A percentile compares a stretch with the other conserved stretches of the same genome.
phyloP scores from a whole-genome alignment of 2,888 invertebrate genomes.

The Hirtodrosophila alboralis region DNA sequence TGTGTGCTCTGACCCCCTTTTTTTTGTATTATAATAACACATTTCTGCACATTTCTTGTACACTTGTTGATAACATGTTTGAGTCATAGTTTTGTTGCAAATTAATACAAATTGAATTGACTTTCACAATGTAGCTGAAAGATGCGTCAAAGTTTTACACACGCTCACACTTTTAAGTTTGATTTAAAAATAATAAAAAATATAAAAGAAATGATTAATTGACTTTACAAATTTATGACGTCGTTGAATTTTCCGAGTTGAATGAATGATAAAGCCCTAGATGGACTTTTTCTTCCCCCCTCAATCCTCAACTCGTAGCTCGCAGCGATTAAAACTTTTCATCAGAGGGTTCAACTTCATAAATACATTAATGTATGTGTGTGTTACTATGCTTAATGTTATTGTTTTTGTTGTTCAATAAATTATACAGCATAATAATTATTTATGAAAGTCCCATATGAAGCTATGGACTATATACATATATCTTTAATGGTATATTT shows the following conservation, averaged over 20 bases:
- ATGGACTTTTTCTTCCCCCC: constrained; percentile 23
- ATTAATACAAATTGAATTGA: constrained; percentile 54
- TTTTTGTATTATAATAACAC: constrained; percentile 10
- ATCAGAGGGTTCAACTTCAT: constrained; percentile 57
- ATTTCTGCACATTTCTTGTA: constrained; percentile 1
- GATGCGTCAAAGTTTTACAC: constrained; percentile 34
- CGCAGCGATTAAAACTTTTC: constrained; percentile 68
- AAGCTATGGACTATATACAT: constrained; percentile 26
- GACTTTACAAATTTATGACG: constrained; percentile 77
- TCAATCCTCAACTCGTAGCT: constrained; percentile 13
- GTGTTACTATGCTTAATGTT: constrained; percentile 52
- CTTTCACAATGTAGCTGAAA: constrained; percentile 38
- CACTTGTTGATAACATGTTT: constrained; percentile 60
- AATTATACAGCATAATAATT: constrained; percentile 70
- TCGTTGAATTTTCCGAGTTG: constrained; percentile 59
- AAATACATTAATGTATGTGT: constrained; percentile 55
- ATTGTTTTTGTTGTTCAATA: constrained; percentile 59
- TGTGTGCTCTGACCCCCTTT: constrained; percentile 35
- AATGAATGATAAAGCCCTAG: constrained; percentile 69
- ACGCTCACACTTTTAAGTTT: constrained; percentile 8
- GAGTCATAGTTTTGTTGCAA: constrained; percentile 28
- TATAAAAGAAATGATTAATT: constrained; percentile 69
- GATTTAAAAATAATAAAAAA: constrained; percentile 8
- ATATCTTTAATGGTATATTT: constrained; percentile 11
- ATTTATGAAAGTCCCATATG: constrained; percentile 58